These are phyloP conservation scores for Dascyllus trimaculatus DNA, from an alignment of 2,113 vertebrate genomes.

Conservation along the genomic window DNA sequence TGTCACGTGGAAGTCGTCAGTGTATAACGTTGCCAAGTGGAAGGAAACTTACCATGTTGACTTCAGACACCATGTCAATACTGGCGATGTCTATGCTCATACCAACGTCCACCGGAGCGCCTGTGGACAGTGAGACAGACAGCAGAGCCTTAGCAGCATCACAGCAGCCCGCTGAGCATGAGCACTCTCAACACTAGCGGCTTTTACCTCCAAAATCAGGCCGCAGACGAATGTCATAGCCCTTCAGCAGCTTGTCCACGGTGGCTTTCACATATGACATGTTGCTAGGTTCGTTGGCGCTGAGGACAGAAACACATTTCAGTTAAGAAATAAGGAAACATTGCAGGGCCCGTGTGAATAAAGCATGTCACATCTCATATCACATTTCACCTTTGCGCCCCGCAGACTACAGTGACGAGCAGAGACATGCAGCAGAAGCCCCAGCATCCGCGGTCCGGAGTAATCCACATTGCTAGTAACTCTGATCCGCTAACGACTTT, in stretches of 20 bases:
- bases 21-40: too few relatives aligned
- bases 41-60: constrained; percentile 93
- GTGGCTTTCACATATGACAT: constrained; percentile 98
- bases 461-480: constrained; percentile 85
- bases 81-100: constrained; percentile 95
- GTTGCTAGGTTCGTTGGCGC: constrained; percentile 94
- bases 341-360: neutral
- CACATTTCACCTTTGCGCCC: constrained; percentile 89
- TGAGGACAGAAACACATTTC: constrained; percentile 54
- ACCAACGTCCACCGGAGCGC: constrained; percentile 93
- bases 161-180: neutral
- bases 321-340: constrained; percentile 28
- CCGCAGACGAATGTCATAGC: constrained; percentile 96
- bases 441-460: constrained; percentile 77
- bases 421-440: constrained; percentile 83
- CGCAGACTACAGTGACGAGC: constrained; percentile 86
- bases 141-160: constrained; percentile 19
- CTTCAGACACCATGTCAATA: constrained; percentile 96
- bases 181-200: too few relatives aligned
- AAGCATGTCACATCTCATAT: neutral
- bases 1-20: neutral
- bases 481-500: constrained; percentile 67
- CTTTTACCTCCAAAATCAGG: constrained; percentile 95
- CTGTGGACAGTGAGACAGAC: constrained; percentile 70
- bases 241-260: constrained; percentile 95